Conservation (phyloP, 2,113 vertebrate genomes). For the Tachuris rubrigastra region DNA sequence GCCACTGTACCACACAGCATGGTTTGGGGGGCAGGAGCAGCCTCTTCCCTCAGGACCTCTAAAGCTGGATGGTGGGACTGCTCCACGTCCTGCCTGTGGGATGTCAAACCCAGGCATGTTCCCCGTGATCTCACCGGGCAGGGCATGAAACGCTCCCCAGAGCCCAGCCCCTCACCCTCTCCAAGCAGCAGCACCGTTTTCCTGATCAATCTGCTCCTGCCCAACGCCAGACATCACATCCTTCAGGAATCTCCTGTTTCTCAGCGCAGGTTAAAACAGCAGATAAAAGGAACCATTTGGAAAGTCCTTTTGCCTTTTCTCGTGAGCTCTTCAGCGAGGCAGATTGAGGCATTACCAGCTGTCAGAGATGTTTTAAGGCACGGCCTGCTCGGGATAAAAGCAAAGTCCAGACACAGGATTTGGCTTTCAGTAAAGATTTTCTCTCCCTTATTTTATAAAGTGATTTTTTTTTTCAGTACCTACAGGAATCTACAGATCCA, state of each 20-base stretch:
- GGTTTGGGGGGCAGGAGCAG: background rate
- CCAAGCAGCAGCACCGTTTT: background rate
- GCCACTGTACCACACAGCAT: fast-evolving
- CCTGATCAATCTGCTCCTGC: background rate
- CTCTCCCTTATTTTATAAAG: background rate
- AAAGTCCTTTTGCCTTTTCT: conserved; percentile 7
- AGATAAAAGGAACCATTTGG: background rate
- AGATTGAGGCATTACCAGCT: background rate
- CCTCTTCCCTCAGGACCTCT: background rate
- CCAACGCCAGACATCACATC: background rate
- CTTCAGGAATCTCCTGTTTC: background rate
- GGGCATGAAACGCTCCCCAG: background rate
- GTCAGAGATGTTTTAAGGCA: conserved; percentile 9
- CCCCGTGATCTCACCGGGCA: fast-evolving
- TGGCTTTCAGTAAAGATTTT: background rate
- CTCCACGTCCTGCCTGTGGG: background rate
- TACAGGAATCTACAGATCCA: background rate
- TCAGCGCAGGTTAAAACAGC: background rate
- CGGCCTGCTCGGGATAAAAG: background rate
- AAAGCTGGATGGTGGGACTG: fast-evolving
- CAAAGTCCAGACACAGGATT: background rate
- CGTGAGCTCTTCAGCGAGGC: background rate
- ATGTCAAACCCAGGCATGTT: fast-evolving
- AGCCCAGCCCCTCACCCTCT: background rate
- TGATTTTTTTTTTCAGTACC: too few species aligned